These are phyloP conservation scores for Cyprinodon brontotheroides DNA, from an alignment of 2,113 vertebrate genomes.

Conservation along the genomic window DNA sequence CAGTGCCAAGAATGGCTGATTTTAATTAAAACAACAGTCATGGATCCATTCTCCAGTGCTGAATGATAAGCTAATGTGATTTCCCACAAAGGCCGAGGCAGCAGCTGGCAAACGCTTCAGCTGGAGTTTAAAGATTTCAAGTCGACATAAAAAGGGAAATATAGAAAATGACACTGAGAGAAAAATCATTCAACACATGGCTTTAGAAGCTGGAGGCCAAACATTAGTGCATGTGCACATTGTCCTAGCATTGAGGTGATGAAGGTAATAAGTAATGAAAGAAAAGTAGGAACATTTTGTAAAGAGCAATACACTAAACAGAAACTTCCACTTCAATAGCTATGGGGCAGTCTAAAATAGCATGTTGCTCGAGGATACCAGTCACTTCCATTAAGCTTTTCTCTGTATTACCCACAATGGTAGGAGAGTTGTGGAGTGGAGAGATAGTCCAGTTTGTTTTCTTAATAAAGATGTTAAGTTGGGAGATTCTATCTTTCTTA, in stretches of 20 bases:
- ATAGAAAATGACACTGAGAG: background rate
- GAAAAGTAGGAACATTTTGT: constrained; percentile 8
- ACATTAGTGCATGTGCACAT: background rate
- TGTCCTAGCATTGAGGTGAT: background rate
- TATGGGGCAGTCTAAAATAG: constrained; percentile 30
- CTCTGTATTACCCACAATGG: background rate
- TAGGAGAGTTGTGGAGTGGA: background rate
- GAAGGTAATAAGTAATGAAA: constrained; percentile 27
- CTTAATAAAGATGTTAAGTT: constrained; percentile 12
- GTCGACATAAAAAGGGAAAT: background rate
- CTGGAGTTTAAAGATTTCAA: constrained; percentile 7
- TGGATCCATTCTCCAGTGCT: constrained; percentile 1
- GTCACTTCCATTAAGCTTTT: constrained; percentile 29
- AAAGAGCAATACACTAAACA: constrained; percentile 32
- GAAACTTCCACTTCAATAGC: constrained; percentile 19
- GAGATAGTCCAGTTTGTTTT: background rate
- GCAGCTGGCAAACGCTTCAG: background rate
- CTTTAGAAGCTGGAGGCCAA: background rate
- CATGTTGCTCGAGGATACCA: constrained; percentile 8
- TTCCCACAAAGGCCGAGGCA: background rate
- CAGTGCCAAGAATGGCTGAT: constrained; percentile 2
- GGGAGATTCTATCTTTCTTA: constrained; percentile 24
- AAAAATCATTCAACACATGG: background rate
- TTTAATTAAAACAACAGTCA: constrained; percentile 20
- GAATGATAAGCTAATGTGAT: constrained; percentile 5